Evolutionary conservation across 2,113 vertebrate genomes (phyloP), one percentile per base, ranked within the genome.

Genomic region (Gambusia affinis): DNA sequence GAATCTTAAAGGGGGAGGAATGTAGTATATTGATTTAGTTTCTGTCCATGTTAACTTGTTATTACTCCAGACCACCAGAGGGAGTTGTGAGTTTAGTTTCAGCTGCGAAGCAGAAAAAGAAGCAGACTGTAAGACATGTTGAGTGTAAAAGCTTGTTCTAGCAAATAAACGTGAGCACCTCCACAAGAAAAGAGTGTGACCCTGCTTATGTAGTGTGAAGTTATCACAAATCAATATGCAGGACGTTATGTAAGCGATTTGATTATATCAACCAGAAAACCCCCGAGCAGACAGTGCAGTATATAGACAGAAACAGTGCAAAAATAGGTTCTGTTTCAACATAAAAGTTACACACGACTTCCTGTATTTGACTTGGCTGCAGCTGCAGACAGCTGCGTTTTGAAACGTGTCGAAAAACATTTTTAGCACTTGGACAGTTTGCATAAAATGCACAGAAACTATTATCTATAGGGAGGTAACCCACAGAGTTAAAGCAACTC

Each of bases 401-500:
- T 12, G 11, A 54, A 69, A 54, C 4, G 11, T 72, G 35, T n/a
- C 1, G 1, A 24, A 37, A 6, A 60, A 5, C 19, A 69, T 24
- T 39, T 14, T 33, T 19, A 62, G 31, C 51, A 69, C 44, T 51
- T 31, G 8, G 22, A 10, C 10, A 27, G 6, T 37, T 24, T 51
- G 30, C 19, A 80, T 5, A 60, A 70, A 72, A 33, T 44, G 33
- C 11, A 67, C 2, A 65, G 44, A 44, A 73, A 29, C 31, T 24
- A 33, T 60, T 47, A 47, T 47, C 44, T 47, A 17, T 51, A 76
- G 73, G 19, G 31, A 80, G 27, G 24, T 44, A 79, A 33, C n/a
- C 17, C 35, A 37, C 78, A 82, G 60, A 30, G 31, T 57, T 57
- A 75, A 60, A 81, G 66, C 17, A 51, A 73, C 12, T 15, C 24